Evolutionary conservation across 2,888 invertebrate genomes (phyloP).

Genomic region (Blera fallax): DNA sequence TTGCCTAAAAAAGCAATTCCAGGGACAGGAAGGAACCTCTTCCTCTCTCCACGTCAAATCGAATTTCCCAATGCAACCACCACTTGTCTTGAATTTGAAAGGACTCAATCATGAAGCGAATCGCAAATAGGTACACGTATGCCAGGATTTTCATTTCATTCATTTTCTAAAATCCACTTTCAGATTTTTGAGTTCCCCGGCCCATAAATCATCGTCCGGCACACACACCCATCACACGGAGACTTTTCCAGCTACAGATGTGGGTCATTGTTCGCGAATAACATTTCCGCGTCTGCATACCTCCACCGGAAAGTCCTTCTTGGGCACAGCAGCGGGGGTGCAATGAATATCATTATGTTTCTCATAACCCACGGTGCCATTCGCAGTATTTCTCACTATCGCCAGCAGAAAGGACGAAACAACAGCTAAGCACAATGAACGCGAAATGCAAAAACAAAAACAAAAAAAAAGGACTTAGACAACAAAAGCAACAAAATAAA

Average conservation of each 20-base stretch:
- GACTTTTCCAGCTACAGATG: conserved; percentile 11
- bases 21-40: too few species aligned
- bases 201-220: conserved; percentile 56
- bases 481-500: conserved; percentile 59
- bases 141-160: conserved; percentile 61
- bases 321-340: background rate
- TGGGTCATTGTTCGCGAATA: conserved; percentile 69
- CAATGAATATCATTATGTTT: conserved; percentile 63
- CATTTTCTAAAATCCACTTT: conserved; percentile 68
- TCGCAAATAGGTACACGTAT: conserved; percentile 61
- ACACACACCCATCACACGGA: background rate
- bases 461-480: conserved; percentile 41
- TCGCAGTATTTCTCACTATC: background rate
- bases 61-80: background rate
- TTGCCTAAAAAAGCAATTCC: too few species aligned
- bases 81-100: conserved; percentile 47
- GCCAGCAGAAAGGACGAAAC: background rate
- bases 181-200: conserved; percentile 64
- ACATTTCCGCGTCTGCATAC: conserved; percentile 61
- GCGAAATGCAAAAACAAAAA: conserved; percentile 8
- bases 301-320: conserved; percentile 38
- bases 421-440: conserved; percentile 48
- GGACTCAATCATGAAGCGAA: conserved; percentile 38
- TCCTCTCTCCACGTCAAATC: background rate
- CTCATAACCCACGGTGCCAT: conserved; percentile 11